Percentiles rank a stretch among this genome's conserved stretches.
Evolutionary conservation across 2,888 invertebrate genomes (phyloP).

Genomic region (Crioceris asparagi): DNA sequence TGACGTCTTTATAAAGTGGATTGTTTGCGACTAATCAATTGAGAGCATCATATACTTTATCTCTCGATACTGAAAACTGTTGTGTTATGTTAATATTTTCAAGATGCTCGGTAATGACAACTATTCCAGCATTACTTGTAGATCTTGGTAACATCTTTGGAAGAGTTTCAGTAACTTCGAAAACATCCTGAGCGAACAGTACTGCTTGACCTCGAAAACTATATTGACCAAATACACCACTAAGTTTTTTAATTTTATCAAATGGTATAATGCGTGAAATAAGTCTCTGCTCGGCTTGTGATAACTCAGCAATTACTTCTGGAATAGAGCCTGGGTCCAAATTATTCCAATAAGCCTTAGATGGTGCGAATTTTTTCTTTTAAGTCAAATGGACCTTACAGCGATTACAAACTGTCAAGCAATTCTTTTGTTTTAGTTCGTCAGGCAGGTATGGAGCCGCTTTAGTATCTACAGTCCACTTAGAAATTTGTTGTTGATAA

Average conservation of each 20-base stretch:
- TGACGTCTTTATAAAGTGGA: conserved; percentile 1
- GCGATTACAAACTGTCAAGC: background rate
- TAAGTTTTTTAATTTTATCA: background rate
- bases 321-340: background rate
- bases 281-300: background rate
- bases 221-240: conserved; percentile 2
- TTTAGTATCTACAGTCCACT: background rate
- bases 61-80: background rate
- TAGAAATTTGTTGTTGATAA: conserved; percentile 1
- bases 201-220: conserved; percentile 2
- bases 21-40: background rate
- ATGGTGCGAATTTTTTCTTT: conserved; percentile 1
- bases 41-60: background rate
- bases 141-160: conserved; percentile 1
- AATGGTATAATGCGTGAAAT: conserved; percentile 1
- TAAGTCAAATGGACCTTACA: background rate
- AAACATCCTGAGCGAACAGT: conserved; percentile 4
- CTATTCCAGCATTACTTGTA: background rate
- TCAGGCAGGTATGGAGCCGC: background rate
- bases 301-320: background rate
- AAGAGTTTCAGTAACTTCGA: conserved; percentile 3
- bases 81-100: background rate
- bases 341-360: conserved; percentile 4
- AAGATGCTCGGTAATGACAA: too few relatives aligned
- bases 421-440: background rate